Evolutionary conservation across 2,113 vertebrate genomes (phyloP), one percentile per base, ranked within the genome.

Genomic region (Apodemus speciosus): DNA sequence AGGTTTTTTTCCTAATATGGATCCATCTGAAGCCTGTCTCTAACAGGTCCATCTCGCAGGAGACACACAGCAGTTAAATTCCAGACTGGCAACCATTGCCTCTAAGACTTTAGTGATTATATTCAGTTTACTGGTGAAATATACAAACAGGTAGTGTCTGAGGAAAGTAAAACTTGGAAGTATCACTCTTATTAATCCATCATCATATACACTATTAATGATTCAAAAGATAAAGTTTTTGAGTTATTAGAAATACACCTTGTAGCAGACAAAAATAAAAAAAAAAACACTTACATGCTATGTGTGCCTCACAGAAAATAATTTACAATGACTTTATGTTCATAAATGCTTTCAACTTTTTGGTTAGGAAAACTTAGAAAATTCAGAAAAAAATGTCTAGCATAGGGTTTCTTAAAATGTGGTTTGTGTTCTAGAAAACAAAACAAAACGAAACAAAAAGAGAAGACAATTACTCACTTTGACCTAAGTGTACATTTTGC

Each of bases 1-100:
- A 18, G 58, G 30, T 73, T 49, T 35, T 0, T 16, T 93, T 93
- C 46, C 90, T 66, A 96, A 93, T 92, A 95, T 40, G 25, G 92
- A 84, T 79, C 18, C 77, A 11, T 40, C 21, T 93, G 20, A 69
- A 84, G 30, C 27, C 88, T 40, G 38, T 83, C 16, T 14, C 3
- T 81, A 62, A 77, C 4, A 81, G 11, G 6, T 0, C 16, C 32
- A 2, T 85, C 16, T 72, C 6, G 56, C 10, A 81, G 9, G 25
- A 64, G 23, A 30, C 9, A 89, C 13, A 56, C 38, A 90, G 11
- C 3, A 72, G 40, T n/a, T 53, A 85, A 27, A 49, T 72, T 75
- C 53, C 30, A 88, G 30, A 51, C 6, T 13, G 56, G 27, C 38
- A 5, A 56, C 27, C 53, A 18, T 84, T 60, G 16, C 62, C 25